Evolutionary conservation across 1,140 invertebrate genomes (phyloP), one percentile per base, ranked within the genome.

Genomic region (Lepidotrigona ventralis): DNA sequence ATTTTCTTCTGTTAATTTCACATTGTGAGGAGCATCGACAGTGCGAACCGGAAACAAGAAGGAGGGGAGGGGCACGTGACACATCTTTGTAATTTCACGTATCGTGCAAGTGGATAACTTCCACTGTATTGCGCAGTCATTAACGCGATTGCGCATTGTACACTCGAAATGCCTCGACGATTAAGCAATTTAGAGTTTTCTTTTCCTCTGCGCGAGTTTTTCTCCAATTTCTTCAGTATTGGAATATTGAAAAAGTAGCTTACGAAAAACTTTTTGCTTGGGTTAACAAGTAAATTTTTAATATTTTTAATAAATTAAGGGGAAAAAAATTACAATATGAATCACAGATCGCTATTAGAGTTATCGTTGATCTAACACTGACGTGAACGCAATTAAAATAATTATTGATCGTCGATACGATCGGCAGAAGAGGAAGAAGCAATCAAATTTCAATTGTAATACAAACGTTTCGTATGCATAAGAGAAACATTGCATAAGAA

Each of bases 101-200:
- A 70, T 66, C 66, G 51, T 75, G 66, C 58, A 77, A 82, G 33
- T 33, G 54, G 58, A 66, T 17, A 15, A 21, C 85, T 80, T 85
- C 53, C 80, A 79, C 66, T 17, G 2, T 85, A 83, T 87, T 85
- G 82, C 81, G 68, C 54, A 85, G 85, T 84, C 81, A 79, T 87
- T 64, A 85, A 83, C 46, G 29, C 70, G 79, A 84, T 89, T 89
- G 76, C 79, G 78, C 33, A 71, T 74, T 84, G 81, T 88, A 39
- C 64, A 73, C 53, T 12, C 71, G 66, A 68, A 83, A 73, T 80
- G 70, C 64, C 60, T 51, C 54, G 46, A 26, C 64, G 96, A 89
- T 93, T 96, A 95, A 58, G 96, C 95, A 56, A 96, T 95, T 76
- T 95, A 95, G 6, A 95, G 93, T 19, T 94, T 73, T 94, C 39